A percentile compares a stretch with the other conserved stretches of the same genome.
phyloP scores from a whole-genome alignment of 2,113 vertebrate species.

The Nycticorax nycticorax region DNA sequence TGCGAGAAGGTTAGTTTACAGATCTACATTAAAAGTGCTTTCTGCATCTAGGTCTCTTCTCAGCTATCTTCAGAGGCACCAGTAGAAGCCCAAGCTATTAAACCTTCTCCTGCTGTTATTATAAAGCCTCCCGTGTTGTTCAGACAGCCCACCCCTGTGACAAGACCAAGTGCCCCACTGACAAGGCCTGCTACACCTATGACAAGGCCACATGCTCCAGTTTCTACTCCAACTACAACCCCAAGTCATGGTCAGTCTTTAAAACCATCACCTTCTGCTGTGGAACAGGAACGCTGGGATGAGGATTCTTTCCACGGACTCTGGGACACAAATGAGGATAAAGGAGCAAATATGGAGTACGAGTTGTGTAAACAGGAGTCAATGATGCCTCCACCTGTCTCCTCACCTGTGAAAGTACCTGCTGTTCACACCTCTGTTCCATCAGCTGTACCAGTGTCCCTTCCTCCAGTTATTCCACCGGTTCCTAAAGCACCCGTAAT shows the following conservation, averaged over 20 bases:
- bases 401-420: constrained; percentile 63
- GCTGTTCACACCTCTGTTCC: constrained; percentile 64
- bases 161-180: constrained; percentile 70
- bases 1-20: constrained; percentile 50
- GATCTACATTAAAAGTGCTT: constrained; percentile 53
- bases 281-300: constrained; percentile 81
- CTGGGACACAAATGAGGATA: constrained; percentile 84
- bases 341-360: constrained; percentile 76
- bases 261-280: constrained; percentile 69
- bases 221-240: constrained; percentile 64
- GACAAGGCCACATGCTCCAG: constrained; percentile 69
- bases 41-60: constrained; percentile 64
- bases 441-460: constrained; percentile 55
- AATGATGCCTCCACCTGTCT: constrained; percentile 56
- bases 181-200: constrained; percentile 71
- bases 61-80: constrained; percentile 55
- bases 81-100: constrained; percentile 62
- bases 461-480: constrained; percentile 71
- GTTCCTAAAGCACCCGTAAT: constrained; percentile 80
- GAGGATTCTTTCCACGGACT: constrained; percentile 84
- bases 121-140: constrained; percentile 78
- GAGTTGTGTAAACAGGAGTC: constrained; percentile 63
- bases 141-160: constrained; percentile 75
- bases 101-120: constrained; percentile 72
- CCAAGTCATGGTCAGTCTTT: constrained; percentile 70